A percentile compares a stretch with the other conserved stretches of the same genome.
Evolutionary conservation across 2,113 vertebrate genomes (phyloP).

Genomic region (Rhynchopsitta pachyrhyncha): DNA sequence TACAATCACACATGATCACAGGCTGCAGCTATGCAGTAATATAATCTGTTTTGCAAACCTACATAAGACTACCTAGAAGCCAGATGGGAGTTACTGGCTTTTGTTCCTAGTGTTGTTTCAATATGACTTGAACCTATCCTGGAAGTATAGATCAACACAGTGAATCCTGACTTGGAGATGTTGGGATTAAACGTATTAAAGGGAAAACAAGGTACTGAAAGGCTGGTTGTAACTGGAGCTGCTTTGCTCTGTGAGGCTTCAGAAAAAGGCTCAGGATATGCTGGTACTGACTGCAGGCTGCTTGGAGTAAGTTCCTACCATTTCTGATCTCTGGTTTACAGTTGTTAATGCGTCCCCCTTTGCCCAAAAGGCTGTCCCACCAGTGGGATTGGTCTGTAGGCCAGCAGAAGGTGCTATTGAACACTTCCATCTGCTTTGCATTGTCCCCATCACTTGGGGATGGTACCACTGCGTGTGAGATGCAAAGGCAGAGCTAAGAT

Average conservation of each 20-base stretch:
- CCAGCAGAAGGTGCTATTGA: not conserved
- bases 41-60: not conserved
- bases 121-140: not conserved
- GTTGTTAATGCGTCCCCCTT: not conserved
- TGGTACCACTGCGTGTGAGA: not conserved
- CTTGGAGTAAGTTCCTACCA: not conserved
- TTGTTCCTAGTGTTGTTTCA: not conserved
- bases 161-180: not conserved
- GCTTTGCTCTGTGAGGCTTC: not conserved
- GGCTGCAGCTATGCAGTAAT: not conserved
- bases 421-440: not conserved
- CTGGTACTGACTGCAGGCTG: not conserved
- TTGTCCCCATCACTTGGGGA: not conserved
- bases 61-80: not conserved
- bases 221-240: not conserved
- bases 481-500: not conserved
- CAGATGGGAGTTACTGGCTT: not conserved
- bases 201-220: not conserved
- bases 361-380: not conserved
- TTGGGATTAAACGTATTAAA: not conserved
- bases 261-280: not conserved
- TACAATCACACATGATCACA: rapidly evolving
- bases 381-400: not conserved
- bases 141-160: not conserved
- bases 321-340: not conserved